phyloP scores from a whole-genome alignment of 2,888 invertebrate species.

The Sycophila texana region DNA sequence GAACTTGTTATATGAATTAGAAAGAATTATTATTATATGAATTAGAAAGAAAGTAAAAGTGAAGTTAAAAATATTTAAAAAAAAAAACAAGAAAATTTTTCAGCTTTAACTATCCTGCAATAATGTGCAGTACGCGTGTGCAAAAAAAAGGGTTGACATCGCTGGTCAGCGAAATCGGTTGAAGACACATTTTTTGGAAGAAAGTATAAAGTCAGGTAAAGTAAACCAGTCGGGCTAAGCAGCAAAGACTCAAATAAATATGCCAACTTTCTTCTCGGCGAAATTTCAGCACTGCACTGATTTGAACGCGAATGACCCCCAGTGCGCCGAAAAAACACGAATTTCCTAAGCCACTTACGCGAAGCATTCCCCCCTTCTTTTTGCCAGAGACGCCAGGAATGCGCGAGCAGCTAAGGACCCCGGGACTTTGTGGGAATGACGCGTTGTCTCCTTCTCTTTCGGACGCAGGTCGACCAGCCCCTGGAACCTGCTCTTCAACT shows the following conservation, averaged over 20 bases:
- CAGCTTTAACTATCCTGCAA: neutral
- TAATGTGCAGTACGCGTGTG: no score
- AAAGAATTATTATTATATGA: no score
- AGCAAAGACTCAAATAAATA: no score
- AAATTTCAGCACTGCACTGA: neutral
- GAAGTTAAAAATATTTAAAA: neutral
- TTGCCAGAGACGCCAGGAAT: neutral
- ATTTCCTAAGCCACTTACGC: conserved; percentile 22
- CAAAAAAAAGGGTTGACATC: no score
- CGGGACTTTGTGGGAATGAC: conserved; percentile 44
- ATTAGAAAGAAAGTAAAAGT: no score
- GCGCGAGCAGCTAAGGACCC: conserved; percentile 10
- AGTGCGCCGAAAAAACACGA: neutral
- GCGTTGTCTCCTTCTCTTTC: neutral
- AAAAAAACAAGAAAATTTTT: neutral
- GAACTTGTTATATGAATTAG: no score
- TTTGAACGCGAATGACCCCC: conserved; percentile 4
- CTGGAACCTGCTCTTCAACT: conserved; percentile 16
- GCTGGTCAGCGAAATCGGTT: no score
- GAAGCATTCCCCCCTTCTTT: conserved; percentile 23
- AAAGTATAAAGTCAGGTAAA: no score
- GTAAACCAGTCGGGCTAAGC: no score
- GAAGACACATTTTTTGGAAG: no score
- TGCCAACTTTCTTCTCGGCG: neutral
- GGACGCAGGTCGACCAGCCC: neutral